Evolutionary conservation across 2,888 invertebrate species (phyloP).

Genomic region (Geophilus truncorum): DNA sequence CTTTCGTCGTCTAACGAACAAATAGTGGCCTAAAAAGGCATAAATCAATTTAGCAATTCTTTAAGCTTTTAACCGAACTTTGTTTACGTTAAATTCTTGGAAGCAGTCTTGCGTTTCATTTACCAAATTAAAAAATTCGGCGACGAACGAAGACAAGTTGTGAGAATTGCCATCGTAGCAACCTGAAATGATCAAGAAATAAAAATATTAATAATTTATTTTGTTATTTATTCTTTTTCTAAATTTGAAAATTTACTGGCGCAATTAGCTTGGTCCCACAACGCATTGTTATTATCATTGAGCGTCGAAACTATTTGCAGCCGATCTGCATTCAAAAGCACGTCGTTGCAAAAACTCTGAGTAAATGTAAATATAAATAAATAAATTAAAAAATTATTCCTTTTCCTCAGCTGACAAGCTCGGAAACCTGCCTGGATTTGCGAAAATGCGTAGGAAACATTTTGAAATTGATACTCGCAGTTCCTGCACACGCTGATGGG

Average conservation of each 20-base stretch:
- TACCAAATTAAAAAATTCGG: background rate
- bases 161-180: background rate
- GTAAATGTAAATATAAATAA: too few species aligned
- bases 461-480: too few species aligned
- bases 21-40: constrained; percentile 36
- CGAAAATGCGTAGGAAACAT: too few species aligned
- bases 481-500: background rate
- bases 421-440: too few species aligned
- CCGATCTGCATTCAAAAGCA: constrained; percentile 59
- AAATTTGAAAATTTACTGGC: constrained; percentile 56
- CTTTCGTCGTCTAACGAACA: constrained; percentile 39
- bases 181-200: constrained; percentile 49
- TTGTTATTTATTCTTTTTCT: too few species aligned
- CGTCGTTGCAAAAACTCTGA: constrained; percentile 59
- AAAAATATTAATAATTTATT: constrained; percentile 54
- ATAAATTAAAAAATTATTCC: too few species aligned
- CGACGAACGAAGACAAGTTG: background rate
- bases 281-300: constrained; percentile 54
- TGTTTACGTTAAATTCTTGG: background rate
- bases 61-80: too few species aligned
- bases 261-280: constrained; percentile 62
- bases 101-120: background rate
- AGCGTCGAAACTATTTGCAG: constrained; percentile 59
- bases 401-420: too few species aligned
- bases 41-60: background rate